Conservation (phyloP, 2,113 vertebrate species). For the Sorex fumeus region DNA sequence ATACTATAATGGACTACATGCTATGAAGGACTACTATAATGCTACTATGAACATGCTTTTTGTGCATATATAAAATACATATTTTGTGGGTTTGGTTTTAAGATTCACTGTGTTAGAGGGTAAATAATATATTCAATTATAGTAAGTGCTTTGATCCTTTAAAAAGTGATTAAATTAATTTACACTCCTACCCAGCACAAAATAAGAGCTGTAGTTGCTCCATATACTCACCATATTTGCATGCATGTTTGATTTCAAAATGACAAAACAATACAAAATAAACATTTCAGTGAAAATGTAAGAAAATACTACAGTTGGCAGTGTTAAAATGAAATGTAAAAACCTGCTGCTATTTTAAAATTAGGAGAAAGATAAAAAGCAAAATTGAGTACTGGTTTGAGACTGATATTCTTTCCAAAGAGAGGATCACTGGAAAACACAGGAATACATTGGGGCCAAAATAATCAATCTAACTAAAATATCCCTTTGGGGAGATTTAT, state of each 20-base stretch:
- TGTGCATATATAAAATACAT: neutral
- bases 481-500: constrained; percentile 2
- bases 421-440: neutral
- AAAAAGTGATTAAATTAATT: neutral
- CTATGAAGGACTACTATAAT: neutral
- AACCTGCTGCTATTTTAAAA: constrained; percentile 41
- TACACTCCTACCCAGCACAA: neutral
- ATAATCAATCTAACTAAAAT: constrained; percentile 22
- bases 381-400: neutral
- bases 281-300: constrained; percentile 29
- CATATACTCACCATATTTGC: neutral
- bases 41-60: neutral
- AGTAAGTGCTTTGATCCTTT: neutral
- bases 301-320: constrained; percentile 33
- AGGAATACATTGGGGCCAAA: neutral
- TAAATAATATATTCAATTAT: neutral
- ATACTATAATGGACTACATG: too few relatives aligned
- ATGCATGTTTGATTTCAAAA: too few relatives aligned
- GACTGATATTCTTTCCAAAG: neutral
- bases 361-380: neutral
- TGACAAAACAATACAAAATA: too few relatives aligned
- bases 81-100: neutral
- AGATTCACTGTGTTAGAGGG: neutral
- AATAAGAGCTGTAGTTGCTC: neutral
- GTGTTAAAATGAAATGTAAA: constrained; percentile 19